phyloP scores from a whole-genome alignment of 2,113 vertebrate genomes.

The Rhagologus leucostigma region DNA sequence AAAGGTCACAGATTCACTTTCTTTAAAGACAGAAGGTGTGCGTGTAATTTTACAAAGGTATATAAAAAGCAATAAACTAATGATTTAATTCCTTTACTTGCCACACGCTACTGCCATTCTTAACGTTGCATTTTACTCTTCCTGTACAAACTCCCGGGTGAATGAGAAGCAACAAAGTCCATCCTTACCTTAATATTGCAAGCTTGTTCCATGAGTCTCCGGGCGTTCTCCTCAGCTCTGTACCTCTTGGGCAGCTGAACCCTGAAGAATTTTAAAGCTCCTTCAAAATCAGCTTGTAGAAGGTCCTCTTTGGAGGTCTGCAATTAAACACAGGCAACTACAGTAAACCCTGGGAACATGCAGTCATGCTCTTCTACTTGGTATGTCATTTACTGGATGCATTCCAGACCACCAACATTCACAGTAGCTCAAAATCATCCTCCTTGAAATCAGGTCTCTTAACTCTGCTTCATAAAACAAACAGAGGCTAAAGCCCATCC shows the following conservation, averaged over 20 bases:
- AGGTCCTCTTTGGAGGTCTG: slow-evolving; percentile 99
- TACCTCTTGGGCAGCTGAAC: slow-evolving; percentile 98
- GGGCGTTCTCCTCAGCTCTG: slow-evolving; percentile 94
- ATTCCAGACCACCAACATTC: neutral
- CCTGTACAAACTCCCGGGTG: neutral
- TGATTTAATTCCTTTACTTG: neutral
- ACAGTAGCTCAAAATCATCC: neutral
- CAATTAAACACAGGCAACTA: slow-evolving; percentile 36
- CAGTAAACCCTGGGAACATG: neutral
- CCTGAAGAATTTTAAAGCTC: slow-evolving; percentile 97
- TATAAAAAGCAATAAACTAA: neutral
- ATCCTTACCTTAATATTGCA: slow-evolving; percentile 94
- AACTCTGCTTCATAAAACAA: neutral
- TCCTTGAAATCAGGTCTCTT: neutral
- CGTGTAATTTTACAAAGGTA: accelerated
- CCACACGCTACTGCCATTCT: neutral
- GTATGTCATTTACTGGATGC: neutral
- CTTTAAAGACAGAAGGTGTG: neutral
- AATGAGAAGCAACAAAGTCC: neutral
- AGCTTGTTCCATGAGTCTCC: slow-evolving; percentile 95
- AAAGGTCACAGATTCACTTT: neutral
- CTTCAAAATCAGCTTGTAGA: slow-evolving; percentile 97
- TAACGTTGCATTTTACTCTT: neutral
- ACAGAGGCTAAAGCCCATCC: neutral
- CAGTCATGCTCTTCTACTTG: neutral